These are phyloP conservation scores for Setipinna tenuifilis DNA, from an alignment of 2,797 vertebrate genomes.

Conservation along the genomic window DNA sequence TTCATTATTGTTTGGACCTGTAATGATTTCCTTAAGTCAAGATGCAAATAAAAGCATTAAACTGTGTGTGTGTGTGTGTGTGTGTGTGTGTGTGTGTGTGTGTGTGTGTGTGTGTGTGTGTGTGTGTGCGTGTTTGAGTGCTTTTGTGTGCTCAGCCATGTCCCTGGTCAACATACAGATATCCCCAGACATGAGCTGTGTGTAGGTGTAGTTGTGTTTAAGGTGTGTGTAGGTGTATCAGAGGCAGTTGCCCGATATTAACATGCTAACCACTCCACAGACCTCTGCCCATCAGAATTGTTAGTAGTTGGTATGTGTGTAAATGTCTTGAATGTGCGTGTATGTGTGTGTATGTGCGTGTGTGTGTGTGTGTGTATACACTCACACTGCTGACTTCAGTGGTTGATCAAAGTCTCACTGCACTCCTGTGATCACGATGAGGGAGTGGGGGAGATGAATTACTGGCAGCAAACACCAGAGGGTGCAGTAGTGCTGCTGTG, in stretches of 20 bases:
- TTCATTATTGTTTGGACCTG: no score
- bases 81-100: no score
- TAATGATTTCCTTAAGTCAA: no score
- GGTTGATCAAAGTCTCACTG: neutral
- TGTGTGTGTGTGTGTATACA: no score
- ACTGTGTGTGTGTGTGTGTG: no score
- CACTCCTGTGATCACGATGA: neutral
- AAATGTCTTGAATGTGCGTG: neutral
- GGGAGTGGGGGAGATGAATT: neutral
- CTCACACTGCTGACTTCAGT: neutral
- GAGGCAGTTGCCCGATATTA: neutral
- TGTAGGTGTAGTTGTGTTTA: neutral
- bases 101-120: slow-evolving; percentile 44
- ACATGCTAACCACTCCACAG: neutral
- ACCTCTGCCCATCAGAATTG: neutral
- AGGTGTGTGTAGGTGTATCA: neutral
- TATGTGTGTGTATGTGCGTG: neutral
- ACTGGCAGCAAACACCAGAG: neutral
- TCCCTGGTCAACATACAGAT: neutral
- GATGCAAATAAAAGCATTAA: no score
- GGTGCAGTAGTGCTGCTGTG: neutral
- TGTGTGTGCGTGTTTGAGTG: neutral
- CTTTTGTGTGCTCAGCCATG: neutral
- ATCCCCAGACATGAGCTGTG: neutral
- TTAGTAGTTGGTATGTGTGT: neutral